phyloP scores from a whole-genome alignment of 2,888 invertebrate species.

The Himalopsyche kuldschensis region DNA sequence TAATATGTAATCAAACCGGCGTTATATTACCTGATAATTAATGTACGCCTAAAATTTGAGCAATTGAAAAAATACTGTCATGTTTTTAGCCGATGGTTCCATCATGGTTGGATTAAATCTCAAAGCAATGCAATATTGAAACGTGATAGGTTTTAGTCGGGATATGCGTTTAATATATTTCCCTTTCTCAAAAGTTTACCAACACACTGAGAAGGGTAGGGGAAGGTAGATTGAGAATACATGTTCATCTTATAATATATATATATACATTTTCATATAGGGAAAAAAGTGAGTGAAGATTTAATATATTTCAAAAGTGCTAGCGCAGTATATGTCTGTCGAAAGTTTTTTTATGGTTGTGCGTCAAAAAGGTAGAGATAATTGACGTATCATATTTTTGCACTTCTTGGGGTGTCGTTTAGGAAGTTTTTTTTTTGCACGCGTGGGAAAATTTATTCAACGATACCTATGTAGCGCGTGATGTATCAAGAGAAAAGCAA shows the following conservation, averaged over 20 bases:
- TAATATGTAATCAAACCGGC: no score
- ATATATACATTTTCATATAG: neutral
- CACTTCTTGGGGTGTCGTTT: neutral
- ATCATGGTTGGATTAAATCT: neutral
- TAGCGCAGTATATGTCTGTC: neutral
- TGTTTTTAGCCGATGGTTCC: neutral
- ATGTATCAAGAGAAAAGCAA: no score
- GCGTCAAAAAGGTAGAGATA: neutral
- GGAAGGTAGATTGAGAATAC: neutral
- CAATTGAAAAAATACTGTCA: no score
- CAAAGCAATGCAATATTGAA: conserved; percentile 30
- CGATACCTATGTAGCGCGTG: no score
- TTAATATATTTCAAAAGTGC: neutral
- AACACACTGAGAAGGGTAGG: neutral
- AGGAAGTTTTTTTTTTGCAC: neutral
- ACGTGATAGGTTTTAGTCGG: conserved; percentile 24
- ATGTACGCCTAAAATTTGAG: no score
- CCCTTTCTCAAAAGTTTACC: neutral
- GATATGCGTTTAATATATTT: conserved; percentile 9
- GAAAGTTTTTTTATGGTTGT: neutral
- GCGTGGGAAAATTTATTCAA: neutral
- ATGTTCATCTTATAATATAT: neutral
- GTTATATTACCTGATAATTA: no score
- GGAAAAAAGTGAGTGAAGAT: neutral
- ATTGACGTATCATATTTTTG: neutral